phyloP scores from a whole-genome alignment of 2,113 vertebrate genomes.

The Sus scrofa region DNA sequence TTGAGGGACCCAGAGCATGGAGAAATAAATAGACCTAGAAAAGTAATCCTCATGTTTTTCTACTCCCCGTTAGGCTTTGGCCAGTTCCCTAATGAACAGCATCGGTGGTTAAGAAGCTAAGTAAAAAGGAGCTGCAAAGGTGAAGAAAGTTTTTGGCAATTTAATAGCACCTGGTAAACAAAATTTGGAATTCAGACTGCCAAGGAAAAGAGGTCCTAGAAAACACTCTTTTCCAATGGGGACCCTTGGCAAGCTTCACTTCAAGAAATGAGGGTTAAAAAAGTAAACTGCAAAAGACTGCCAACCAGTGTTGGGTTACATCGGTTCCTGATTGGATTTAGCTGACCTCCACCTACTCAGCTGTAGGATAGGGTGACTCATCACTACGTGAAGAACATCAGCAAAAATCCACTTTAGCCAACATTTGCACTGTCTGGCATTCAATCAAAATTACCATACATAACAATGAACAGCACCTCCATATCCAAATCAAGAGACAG shows the following conservation, averaged over 20 bases:
- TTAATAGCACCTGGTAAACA: conserved; percentile 66
- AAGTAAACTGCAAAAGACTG: neutral
- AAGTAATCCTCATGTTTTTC: neutral
- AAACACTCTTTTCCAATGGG: conserved; percentile 35
- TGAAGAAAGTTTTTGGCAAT: conserved; percentile 65
- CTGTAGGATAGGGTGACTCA: neutral
- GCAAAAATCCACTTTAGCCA: neutral
- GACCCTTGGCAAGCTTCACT: conserved; percentile 32
- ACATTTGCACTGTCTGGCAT: neutral
- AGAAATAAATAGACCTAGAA: conserved; percentile 49
- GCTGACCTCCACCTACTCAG: neutral
- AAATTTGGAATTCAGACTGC: conserved; percentile 65
- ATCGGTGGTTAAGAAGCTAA: conserved; percentile 70
- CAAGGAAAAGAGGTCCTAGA: conserved; percentile 42
- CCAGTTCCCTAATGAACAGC: conserved; percentile 50
- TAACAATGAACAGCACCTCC: neutral
- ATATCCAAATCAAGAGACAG: neutral
- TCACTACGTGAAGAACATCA: neutral
- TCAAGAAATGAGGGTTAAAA: neutral
- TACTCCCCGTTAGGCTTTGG: neutral
- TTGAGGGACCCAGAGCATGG: conserved; percentile 27
- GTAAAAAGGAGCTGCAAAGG: conserved; percentile 54
- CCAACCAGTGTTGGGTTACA: neutral
- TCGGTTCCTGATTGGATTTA: neutral
- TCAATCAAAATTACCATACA: neutral